A percentile compares a stretch with the other conserved stretches of the same genome.
phyloP scores from a whole-genome alignment of 2,113 vertebrate genomes.

The Bombycilla garrulus region DNA sequence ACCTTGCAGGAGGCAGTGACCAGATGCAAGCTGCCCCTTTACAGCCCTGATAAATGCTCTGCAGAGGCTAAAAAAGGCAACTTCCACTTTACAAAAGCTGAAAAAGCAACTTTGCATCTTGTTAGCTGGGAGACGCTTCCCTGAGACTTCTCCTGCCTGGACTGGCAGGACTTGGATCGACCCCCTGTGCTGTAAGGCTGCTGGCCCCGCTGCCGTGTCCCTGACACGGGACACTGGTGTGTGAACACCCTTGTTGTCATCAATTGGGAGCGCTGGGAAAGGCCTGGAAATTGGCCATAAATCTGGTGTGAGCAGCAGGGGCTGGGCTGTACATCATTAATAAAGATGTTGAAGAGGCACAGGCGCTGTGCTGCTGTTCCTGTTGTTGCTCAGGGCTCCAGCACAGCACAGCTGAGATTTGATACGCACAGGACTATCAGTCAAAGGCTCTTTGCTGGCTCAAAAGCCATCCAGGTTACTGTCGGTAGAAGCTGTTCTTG shows the following conservation, averaged over 20 bases:
- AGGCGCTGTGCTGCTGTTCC: background rate
- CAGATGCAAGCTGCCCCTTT: background rate
- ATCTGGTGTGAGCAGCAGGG: slow-evolving; percentile 28
- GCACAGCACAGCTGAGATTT: slow-evolving; percentile 2
- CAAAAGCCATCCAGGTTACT: background rate
- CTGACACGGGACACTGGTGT: rapidly evolving
- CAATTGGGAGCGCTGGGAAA: background rate
- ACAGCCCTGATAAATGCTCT: background rate
- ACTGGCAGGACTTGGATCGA: background rate
- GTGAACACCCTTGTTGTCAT: background rate
- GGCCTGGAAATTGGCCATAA: slow-evolving; percentile 25
- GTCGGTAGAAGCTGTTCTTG: background rate
- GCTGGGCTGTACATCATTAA: background rate
- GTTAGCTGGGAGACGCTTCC: background rate
- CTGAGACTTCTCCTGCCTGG: background rate
- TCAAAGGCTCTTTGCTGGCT: background rate
- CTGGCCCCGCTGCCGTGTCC: rapidly evolving
- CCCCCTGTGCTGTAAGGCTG: background rate
- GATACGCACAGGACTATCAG: background rate
- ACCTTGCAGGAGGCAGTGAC: background rate
- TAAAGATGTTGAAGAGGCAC: slow-evolving; percentile 25
- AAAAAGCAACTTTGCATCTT: background rate
- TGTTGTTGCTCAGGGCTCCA: background rate
- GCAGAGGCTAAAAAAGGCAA: background rate
- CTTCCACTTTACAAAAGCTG: background rate